Conservation (phyloP, 2,797 vertebrate species). For the Acrossocheilus fasciatus region DNA sequence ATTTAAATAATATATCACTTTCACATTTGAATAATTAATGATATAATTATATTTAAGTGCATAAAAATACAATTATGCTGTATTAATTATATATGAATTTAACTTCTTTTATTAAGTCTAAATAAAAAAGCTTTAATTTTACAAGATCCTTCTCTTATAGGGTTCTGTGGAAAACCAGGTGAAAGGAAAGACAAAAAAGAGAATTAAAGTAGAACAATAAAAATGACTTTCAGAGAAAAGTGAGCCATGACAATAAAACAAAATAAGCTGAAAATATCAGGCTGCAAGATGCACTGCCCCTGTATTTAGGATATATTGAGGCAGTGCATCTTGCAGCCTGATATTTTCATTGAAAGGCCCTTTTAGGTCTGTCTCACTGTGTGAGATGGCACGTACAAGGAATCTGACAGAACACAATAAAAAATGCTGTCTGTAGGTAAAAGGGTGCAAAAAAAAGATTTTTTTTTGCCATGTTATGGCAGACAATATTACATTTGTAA, state of each 20-base stretch:
- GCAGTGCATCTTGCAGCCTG: neutral
- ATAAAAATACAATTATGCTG: neutral
- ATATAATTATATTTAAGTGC: neutral
- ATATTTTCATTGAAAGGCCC: constrained; percentile 33
- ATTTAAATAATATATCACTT: neutral
- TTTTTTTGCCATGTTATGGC: neutral
- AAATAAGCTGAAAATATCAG: too few species aligned
- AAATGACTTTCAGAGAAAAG: constrained; percentile 9
- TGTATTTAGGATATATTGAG: too few species aligned
- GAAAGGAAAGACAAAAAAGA: neutral
- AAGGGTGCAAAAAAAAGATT: constrained; percentile 16
- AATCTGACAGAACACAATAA: constrained; percentile 28
- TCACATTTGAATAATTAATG: neutral
- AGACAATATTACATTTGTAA: constrained; percentile 20
- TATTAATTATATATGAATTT: neutral
- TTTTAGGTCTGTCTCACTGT: neutral
- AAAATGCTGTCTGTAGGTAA: constrained; percentile 19
- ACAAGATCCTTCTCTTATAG: neutral
- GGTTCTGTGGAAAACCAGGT: neutral
- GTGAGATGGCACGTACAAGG: constrained; percentile 25
- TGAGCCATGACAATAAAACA: constrained; percentile 2
- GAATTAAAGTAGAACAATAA: neutral
- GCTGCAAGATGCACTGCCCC: too few species aligned
- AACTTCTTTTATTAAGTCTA: neutral
- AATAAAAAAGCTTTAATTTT: constrained; percentile 23